Evolutionary conservation across 2,797 vertebrate species (phyloP).

Genomic region (Melopsittacus undulatus): DNA sequence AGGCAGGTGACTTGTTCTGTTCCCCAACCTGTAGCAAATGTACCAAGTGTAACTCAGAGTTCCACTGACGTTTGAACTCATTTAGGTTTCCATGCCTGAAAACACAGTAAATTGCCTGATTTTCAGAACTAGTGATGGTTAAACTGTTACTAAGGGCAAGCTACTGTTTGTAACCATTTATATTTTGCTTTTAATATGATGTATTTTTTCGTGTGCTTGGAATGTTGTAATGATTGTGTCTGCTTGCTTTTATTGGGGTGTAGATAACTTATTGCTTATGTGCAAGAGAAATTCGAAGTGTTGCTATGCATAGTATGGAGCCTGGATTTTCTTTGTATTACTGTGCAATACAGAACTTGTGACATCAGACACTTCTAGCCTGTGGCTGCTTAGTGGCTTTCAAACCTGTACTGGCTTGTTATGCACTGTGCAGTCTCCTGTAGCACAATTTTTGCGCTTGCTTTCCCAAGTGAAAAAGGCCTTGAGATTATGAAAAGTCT

Average conservation of each 20-base stretch:
- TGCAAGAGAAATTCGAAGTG: not conserved
- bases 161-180: not conserved
- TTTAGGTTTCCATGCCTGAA: not conserved
- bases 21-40: not conserved
- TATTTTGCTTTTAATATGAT: not conserved
- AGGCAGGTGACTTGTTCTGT: not conserved
- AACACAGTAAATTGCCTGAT: not conserved
- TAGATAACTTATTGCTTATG: not conserved
- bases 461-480: not conserved
- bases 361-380: not conserved
- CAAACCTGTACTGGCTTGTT: not conserved
- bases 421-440: not conserved
- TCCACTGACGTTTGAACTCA: not conserved
- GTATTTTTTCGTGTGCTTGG: not conserved
- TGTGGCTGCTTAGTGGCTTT: conserved; percentile 11
- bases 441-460: not conserved
- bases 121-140: not conserved
- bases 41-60: not conserved
- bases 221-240: not conserved
- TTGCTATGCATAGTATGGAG: not conserved
- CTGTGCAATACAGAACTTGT: not conserved
- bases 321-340: not conserved
- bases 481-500: conserved; percentile 58
- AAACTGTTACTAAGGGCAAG: not conserved
- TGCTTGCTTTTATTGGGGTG: not conserved